phyloP scores from a whole-genome alignment of 2,113 vertebrate species.

The Ceratotherium simum region DNA sequence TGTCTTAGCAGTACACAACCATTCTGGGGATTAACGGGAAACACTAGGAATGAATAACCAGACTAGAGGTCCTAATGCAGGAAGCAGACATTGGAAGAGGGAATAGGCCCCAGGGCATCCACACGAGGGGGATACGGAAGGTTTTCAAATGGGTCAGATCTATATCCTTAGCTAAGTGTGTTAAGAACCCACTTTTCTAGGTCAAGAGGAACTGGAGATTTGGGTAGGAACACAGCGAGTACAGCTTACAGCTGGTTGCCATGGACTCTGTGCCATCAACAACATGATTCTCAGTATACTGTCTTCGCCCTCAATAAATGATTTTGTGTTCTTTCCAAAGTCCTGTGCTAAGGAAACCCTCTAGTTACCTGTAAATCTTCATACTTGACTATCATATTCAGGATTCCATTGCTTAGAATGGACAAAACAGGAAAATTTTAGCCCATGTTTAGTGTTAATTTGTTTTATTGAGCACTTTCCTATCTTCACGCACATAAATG shows the following conservation, averaged over 20 bases:
- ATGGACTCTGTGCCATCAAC: neutral
- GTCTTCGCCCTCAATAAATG: neutral
- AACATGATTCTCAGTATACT: neutral
- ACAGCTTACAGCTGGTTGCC: neutral
- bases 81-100: neutral
- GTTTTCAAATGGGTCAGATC: neutral
- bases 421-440: neutral
- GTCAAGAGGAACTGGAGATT: neutral
- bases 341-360: neutral
- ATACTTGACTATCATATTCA: neutral
- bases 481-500: neutral
- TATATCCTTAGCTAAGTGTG: neutral
- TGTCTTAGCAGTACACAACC: neutral
- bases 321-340: neutral
- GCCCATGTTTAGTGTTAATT: neutral
- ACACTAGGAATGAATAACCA: neutral
- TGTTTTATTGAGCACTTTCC: neutral
- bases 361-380: neutral
- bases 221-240: neutral
- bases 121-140: neutral
- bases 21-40: neutral
- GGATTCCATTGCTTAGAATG: neutral
- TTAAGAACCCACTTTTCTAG: neutral
- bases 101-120: fast-evolving
- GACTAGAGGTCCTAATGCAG: neutral